Conservation (phyloP, 53 echinoderm and acorn worm species). For the Stichopus horrens region DNA sequence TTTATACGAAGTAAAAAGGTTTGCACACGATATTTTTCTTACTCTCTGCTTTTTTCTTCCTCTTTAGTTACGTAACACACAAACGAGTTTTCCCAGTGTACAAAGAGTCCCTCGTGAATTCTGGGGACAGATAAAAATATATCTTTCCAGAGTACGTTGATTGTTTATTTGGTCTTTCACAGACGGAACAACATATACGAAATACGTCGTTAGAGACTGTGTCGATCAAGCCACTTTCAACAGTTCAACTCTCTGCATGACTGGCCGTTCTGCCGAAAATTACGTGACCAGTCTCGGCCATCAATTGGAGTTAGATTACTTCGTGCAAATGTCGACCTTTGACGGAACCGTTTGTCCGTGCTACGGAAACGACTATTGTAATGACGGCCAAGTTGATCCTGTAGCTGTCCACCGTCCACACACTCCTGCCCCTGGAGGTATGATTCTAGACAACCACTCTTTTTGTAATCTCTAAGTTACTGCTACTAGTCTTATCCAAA, state of each 20-base stretch:
- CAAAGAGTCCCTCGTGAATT: too few species aligned
- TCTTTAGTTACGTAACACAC: too few species aligned
- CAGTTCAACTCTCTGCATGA: background rate
- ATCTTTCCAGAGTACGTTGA: too few species aligned
- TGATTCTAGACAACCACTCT: too few species aligned
- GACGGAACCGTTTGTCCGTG: conserved; percentile 23
- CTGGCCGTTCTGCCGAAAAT: background rate
- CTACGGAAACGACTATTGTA: background rate
- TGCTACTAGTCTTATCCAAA: too few species aligned
- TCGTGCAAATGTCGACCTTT: background rate
- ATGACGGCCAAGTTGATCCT: background rate
- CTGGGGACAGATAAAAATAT: too few species aligned
- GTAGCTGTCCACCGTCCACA: conserved; percentile 3
- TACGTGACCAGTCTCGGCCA: background rate
- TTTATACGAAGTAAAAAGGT: too few species aligned
- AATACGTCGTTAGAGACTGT: background rate
- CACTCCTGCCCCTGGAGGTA: conserved; percentile 25
- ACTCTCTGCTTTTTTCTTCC: too few species aligned
- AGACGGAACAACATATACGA: conserved; percentile 10
- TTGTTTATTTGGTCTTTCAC: too few species aligned
- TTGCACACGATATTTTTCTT: too few species aligned
- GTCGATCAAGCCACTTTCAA: background rate
- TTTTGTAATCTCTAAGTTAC: too few species aligned
- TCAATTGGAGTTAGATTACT: background rate
- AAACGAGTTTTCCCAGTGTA: too few species aligned